These are phyloP conservation scores for Stichopus horrens DNA, from an alignment of 53 echinoderm and acorn worm species.

Conservation along the genomic window DNA sequence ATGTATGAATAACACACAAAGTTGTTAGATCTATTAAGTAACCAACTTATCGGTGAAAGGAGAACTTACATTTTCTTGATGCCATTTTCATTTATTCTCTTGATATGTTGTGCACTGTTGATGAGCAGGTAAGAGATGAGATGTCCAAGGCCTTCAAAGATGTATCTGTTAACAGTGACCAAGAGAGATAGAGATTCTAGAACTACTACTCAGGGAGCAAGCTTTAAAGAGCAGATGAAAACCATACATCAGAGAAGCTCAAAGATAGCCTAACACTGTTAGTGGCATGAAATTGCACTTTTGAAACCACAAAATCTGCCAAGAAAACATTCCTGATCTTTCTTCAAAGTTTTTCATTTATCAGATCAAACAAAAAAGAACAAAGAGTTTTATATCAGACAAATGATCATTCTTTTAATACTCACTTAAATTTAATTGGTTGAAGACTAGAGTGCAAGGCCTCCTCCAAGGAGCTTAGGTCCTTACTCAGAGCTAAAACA, in stretches of 20 bases:
- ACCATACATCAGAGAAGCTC: too few species aligned
- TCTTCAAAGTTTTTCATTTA: background rate
- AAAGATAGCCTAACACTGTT: too few species aligned
- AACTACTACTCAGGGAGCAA: too few species aligned
- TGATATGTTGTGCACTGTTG: slow-evolving; percentile 97
- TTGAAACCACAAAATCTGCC: too few species aligned
- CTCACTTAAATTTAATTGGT: slow-evolving; percentile 98
- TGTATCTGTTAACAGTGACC: slow-evolving; percentile 60
- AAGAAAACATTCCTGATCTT: background rate
- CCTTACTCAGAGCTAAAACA: slow-evolving; percentile 90
- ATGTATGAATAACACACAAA: too few species aligned
- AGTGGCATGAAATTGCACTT: too few species aligned
- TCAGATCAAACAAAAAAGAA: background rate
- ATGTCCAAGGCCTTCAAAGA: slow-evolving; percentile 97
- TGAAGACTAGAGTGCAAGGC: slow-evolving; percentile 77
- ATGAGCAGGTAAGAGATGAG: slow-evolving; percentile 90
- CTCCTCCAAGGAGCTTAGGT: slow-evolving; percentile 87
- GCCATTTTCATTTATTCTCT: slow-evolving; percentile 99
- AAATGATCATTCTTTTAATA: background rate
- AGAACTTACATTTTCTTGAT: slow-evolving; percentile 98
- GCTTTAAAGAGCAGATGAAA: too few species aligned
- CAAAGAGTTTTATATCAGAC: background rate
- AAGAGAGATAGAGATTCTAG: too few species aligned
- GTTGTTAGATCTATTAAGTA: too few species aligned
- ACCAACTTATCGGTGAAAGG: too few species aligned